phyloP scores from a whole-genome alignment of 1,140 invertebrate genomes.

The Mamestra configurata region DNA sequence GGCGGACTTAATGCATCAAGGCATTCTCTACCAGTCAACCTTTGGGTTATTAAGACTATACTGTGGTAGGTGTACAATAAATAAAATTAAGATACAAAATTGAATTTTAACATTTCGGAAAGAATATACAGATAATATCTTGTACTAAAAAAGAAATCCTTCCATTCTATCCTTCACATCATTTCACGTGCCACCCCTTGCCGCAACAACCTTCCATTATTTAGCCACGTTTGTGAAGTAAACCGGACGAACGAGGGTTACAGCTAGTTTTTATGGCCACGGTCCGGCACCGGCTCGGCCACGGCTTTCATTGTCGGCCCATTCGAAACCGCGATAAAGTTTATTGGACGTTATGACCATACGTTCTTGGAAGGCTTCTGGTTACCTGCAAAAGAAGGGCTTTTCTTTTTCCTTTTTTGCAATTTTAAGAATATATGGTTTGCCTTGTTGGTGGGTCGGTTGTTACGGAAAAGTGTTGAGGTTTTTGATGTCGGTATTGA shows the following conservation, averaged over 20 bases:
- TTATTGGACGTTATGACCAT: constrained; percentile 44
- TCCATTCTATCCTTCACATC: too few species aligned
- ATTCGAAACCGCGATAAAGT: constrained; percentile 46
- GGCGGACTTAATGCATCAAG: too few species aligned
- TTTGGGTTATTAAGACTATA: too few species aligned
- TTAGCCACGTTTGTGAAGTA: constrained; percentile 49
- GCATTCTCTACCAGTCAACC: too few species aligned
- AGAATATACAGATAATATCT: too few species aligned
- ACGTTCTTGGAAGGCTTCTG: constrained; percentile 17
- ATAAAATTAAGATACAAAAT: too few species aligned
- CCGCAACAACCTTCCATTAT: constrained; percentile 33
- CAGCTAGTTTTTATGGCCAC: constrained; percentile 39
- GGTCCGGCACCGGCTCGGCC: not conserved
- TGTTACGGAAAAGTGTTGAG: not conserved
- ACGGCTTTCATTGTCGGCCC: constrained; percentile 40
- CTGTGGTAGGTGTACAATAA: too few species aligned
- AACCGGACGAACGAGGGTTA: constrained; percentile 37
- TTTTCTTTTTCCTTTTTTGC: not conserved
- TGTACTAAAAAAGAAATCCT: too few species aligned
- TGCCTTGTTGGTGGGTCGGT: not conserved
- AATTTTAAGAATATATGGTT: not conserved
- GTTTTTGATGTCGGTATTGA: not conserved
- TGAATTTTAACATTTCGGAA: too few species aligned
- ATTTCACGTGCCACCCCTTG: constrained; percentile 24
- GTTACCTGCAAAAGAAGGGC: not conserved